Base-by-base conservation (phyloP, 1,140 invertebrate genomes). In the Panagrolaimus sp. region DNA sequence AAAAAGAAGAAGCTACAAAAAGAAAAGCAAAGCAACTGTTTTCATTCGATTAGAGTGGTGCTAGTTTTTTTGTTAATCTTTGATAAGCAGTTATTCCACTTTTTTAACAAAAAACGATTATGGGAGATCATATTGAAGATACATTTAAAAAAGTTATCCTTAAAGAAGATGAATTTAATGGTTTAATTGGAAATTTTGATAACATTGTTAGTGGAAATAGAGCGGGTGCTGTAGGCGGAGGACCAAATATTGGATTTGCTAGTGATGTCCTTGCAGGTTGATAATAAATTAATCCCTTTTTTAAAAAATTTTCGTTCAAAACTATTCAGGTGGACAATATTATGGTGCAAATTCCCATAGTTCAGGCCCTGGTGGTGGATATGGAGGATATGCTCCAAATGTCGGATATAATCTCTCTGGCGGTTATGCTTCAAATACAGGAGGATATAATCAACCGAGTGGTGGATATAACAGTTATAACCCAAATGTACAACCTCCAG, bases 141-240 rank as follows among this genome's bases (percentile, higher is more conserved):
- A 20, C 11, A 3, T 25, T 69, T 20, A 57, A 20, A 11, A 57
- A 79, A 81, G 77, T 81, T 11, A 73, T 82, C 61, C 45, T 81
- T 42, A 61, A 79, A 51, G 76, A 67, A 5, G 72, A 81, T 45
- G 72, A 81, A 47, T 81, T 81, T 70, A 81, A 74, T 69, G 79
- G 79, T 23, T 66, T 81, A 2, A 81, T 81, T 51, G 81, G 79
- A 13, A 82, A 71, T 63, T 67, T 81, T 61, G 81, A 76, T 44
- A 79, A 79, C 3, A 74, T 75, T 68, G 63, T 82, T 16, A 76
- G 83, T 53, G 23, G 76, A 9, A 68, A 78, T 62, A 70, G 72
- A 65, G 62, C 81, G 7, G 66, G 77, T n/a, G 79, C 77, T 20
- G 69, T 66, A 13, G 43, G 44, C 4, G 69, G 68, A 13, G 43